Evolutionary conservation across 2,113 vertebrate species (phyloP), one percentile per base, ranked within the genome.

Genomic region (Suncus etruscus): DNA sequence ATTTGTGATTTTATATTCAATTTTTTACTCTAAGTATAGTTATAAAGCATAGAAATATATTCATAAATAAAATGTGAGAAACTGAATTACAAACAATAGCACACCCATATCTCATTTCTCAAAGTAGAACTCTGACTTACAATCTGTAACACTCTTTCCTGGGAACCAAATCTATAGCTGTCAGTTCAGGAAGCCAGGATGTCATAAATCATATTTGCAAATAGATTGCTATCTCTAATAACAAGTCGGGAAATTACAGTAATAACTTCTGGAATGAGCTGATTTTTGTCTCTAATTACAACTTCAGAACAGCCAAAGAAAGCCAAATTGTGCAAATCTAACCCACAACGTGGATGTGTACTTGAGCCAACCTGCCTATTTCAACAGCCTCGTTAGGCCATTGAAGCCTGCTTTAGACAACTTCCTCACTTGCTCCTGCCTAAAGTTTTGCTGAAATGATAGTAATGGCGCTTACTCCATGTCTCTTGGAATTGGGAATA

Each of bases 1-100:
- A 87, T 29, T 25, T 11, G 39, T 6, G 2, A 48, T 48, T 91
- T 68, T 70, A 88, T 65, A 63, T 31, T 63, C n/a, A 72, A 54
- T 31, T 12, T 12, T 31, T 25, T 65, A 65, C 54, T 54, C 10
- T 54, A 54, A 54, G 51, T 16, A 54, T 54, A 54, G 10, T 54
- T 83, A 31, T 27, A 79, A 88, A 84, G 70, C 66, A 29, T 65
- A n/a, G 78, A 65, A 87, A 91, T 39, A n/a, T 73, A 29, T 61
- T 32, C 68, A 50, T 68, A 84, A 83, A 22, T 79, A 63, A 65
- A 80, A 61, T 68, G 50, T 51, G 85, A 63, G 39, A 77, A 39
- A 32, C 24, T 69, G 32, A 61, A 25, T 83, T 65, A 63, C 16
- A 32, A 14, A 75, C 25, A 75, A n/a, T 61, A 61, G 45, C 18